These are phyloP conservation scores for Selenia dentaria DNA, from an alignment of 2,888 invertebrate genomes.

Conservation along the genomic window DNA sequence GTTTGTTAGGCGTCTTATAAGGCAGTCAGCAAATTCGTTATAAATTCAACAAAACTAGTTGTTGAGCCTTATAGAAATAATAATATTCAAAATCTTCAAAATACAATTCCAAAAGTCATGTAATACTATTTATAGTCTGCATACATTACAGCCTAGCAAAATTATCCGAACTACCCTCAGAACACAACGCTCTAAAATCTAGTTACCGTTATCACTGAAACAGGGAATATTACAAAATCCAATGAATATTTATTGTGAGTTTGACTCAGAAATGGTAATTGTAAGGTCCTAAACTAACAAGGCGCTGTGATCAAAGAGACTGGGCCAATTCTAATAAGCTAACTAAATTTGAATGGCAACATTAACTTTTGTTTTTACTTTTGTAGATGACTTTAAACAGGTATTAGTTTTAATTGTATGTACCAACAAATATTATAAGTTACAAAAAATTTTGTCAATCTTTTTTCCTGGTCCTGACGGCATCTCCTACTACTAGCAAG, in stretches of 20 bases:
- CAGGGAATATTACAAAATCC: slow-evolving; percentile 29
- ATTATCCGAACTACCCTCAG: slow-evolving; percentile 6
- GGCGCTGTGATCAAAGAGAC: slow-evolving; percentile 33
- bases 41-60: no score
- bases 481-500: no score
- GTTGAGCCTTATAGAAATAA: no score
- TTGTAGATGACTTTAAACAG: no score
- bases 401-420: no score
- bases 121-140: not conserved
- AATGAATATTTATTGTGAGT: slow-evolving; percentile 41
- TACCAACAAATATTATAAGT: no score
- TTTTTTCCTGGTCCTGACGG: no score
- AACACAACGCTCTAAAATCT: slow-evolving; percentile 14
- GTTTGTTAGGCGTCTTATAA: no score
- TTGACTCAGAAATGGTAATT: slow-evolving; percentile 37
- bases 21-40: no score
- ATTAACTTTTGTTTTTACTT: no score
- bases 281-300: slow-evolving; percentile 41
- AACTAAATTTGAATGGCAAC: no score
- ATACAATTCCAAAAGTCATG: not conserved
- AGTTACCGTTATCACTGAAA: slow-evolving; percentile 20
- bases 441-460: no score
- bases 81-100: not conserved
- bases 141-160: slow-evolving; percentile 15
- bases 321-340: not conserved